Conservation (phyloP, 1,140 invertebrate genomes). For the Drosophila orosa region DNA sequence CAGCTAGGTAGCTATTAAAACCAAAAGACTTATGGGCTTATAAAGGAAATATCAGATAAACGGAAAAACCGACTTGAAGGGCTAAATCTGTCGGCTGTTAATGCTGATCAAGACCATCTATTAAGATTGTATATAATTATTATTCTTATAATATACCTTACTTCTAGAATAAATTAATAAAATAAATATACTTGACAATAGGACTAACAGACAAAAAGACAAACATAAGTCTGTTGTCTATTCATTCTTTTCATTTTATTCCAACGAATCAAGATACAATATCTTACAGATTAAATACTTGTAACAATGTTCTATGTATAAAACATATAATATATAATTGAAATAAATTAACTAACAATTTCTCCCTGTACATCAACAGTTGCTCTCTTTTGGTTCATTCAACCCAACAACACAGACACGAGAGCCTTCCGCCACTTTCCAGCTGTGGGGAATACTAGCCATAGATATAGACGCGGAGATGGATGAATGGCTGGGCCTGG, state of each 20-base stretch:
- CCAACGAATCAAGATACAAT: background rate
- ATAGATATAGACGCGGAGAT: constrained; percentile 50
- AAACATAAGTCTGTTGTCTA: no score
- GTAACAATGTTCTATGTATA: no score
- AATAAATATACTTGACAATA: no score
- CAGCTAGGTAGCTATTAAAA: no score
- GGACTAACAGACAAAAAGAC: no score
- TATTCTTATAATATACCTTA: no score
- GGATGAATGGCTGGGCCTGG: constrained; percentile 43
- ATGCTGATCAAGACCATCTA: background rate
- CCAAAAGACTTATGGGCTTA: no score
- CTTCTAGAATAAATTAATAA: background rate
- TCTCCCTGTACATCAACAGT: constrained; percentile 39
- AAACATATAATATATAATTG: no score
- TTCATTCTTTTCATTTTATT: background rate
- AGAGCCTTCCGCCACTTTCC: constrained; percentile 34
- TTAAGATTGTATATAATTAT: no score
- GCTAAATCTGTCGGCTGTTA: background rate
- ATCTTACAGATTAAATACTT: background rate
- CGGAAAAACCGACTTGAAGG: background rate
- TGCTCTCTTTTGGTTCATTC: constrained; percentile 77
- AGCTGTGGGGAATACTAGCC: constrained; percentile 40
- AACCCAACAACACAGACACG: constrained; percentile 55
- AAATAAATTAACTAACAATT: background rate
- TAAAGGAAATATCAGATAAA: no score